Base-by-base conservation (phyloP, 1,140 invertebrate species). In the Acromyrmex echinatior region DNA sequence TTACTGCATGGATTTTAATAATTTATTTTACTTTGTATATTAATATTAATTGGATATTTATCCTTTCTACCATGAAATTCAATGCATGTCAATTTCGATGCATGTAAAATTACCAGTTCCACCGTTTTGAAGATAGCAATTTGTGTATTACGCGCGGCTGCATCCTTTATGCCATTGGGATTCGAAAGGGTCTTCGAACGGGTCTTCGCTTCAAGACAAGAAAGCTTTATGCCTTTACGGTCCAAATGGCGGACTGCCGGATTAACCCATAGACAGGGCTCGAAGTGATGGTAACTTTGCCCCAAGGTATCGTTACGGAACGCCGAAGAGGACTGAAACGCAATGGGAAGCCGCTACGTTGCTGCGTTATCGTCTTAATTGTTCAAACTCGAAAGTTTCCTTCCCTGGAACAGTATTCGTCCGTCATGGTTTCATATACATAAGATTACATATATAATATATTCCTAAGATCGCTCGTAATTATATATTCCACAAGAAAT, bases 201-300 rank as follows among this genome's bases (percentile, higher is more conserved):
- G 65, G 65, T 79, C 73, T 56, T 68, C 31, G 79, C 70, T 88
- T 85, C 85, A 35, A 86, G 87, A 85, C 66, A 86, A 81, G 76
- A 70, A 89, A 77, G 90, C 77, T 91, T 91, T 91, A 91, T 91
- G 88, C 58, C 80, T 91, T 91, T 91, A 91, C 66, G 77, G 73
- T 79, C 70, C 58, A 58, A 91, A 91, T 80, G 31, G 53, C 71
- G 87, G 84, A 81, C 82, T 87, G 79, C 76, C 62, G 89, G 84
- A 88, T 91, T 88, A 91, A 86, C 84, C 78, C 86, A 88, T 87
- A 87, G 87, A 91, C 90, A 25, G 25, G 90, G 73, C 79, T 85
- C 66, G 66, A 80, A 86, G 81, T 76, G 87, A 78, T 78, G 87
- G 68, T 82, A 88, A 91, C 82, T 87, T 90, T 80, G 89, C 90